Percentiles rank a stretch among this genome's conserved stretches.
phyloP scores from a whole-genome alignment of 2,113 vertebrate genomes.

The Thermophis baileyi region DNA sequence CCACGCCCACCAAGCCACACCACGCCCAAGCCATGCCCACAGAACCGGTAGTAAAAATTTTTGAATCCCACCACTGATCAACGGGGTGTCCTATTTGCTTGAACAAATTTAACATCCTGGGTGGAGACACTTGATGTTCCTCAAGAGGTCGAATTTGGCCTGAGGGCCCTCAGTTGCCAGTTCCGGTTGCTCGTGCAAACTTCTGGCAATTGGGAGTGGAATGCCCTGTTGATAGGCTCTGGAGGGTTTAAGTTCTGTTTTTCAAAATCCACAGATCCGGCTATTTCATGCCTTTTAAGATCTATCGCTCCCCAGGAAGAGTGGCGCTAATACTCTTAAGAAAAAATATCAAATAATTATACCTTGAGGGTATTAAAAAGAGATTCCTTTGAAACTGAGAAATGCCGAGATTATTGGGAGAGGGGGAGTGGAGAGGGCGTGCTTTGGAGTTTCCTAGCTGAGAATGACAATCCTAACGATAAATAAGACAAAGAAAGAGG shows the following conservation, averaged over 20 bases:
- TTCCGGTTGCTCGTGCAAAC: background rate
- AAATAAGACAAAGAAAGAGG: background rate
- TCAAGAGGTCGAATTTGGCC: background rate
- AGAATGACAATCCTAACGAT: conserved; percentile 31
- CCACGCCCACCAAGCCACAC: no score
- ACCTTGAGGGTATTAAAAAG: background rate
- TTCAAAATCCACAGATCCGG: background rate
- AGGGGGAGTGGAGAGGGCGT: background rate
- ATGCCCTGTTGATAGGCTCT: background rate
- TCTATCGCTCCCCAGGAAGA: background rate
- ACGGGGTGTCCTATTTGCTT: background rate
- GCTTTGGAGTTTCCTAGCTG: conserved; percentile 45
- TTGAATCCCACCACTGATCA: no score
- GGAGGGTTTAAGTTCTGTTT: background rate
- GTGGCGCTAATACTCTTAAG: background rate
- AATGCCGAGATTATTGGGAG: background rate
- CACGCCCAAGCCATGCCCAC: no score
- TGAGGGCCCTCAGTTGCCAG: background rate
- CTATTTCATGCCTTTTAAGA: background rate
- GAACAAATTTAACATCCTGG: background rate
- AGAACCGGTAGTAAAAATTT: no score
- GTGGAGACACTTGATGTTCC: background rate
- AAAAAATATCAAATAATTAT: background rate
- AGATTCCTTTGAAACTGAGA: conserved; percentile 44
- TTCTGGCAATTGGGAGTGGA: background rate